Evolutionary conservation across 1,140 invertebrate genomes (phyloP), one percentile per base, ranked within the genome.

Genomic region (Cherax quadricarinatus): DNA sequence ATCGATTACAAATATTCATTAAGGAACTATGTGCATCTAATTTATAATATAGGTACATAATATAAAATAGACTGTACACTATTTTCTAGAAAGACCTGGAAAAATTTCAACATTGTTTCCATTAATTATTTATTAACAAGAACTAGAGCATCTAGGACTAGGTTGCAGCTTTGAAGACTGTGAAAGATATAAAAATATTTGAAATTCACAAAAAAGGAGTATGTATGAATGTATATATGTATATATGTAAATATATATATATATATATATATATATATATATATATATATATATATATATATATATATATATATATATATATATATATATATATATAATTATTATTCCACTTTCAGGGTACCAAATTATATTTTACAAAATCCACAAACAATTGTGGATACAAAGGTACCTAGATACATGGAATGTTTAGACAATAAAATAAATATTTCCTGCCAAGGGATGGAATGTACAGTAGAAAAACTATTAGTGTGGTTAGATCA

Each of bases 31-130:
- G 89, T 81, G 85, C 51, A 86, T 91, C 89, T 91, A 91, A 60
- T 81, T 70, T 73, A 84, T 89, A 30, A 83, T 89, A 88, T 73
- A 91, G 85, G 89, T 86, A 92, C 91, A 89, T 79, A 88, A 92
- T 92, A 92, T 88, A 92, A 92, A 92, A 92, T 92, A 92, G 91
- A 92, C 91, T 92, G 91, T 92, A 92, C 91, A 92, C 70, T 92
- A 91, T 91, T 91, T 80, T 91, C 89, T 91, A 91, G 84, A 91
- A 91, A 91, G 83, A 86, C 79, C 91, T 66, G 86, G 83, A 88
- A 86, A 85, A 85, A 88, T 88, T 60, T 92, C 86, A 92, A 92
- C 86, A 84, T 88, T 88, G 24, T 88, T 92, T 78, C 91, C 91
- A 80, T 88, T 88, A 53, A 73, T 84, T 85, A 83, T 88, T 21